These are phyloP conservation scores for Troides helena DNA, from an alignment of 2,888 invertebrate genomes.

Conservation along the genomic window DNA sequence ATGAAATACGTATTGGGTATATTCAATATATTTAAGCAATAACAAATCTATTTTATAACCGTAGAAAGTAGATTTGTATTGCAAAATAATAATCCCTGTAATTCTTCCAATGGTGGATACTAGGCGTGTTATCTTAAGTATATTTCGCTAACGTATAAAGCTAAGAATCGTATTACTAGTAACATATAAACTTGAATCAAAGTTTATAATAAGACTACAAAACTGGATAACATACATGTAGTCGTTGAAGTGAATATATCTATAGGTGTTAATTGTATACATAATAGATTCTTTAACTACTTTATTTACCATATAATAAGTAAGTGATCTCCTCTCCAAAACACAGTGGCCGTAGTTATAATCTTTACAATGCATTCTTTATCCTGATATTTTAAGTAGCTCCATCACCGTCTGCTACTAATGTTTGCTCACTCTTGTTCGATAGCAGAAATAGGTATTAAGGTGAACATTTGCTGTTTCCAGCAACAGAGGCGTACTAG, in stretches of 20 bases:
- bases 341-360: too few relatives aligned
- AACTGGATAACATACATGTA: background rate
- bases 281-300: too few relatives aligned
- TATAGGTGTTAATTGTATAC: too few relatives aligned
- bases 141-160: background rate
- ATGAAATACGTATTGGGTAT: slow-evolving; percentile 16
- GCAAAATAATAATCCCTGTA: background rate
- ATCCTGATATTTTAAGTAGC: too few relatives aligned
- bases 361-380: too few relatives aligned
- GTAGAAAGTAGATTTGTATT: background rate
- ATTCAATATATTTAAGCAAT: slow-evolving; percentile 13
- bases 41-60: slow-evolving; percentile 6
- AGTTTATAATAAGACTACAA: background rate
- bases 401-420: too few relatives aligned
- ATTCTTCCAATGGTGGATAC: background rate
- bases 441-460: too few relatives aligned
- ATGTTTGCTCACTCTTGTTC: too few relatives aligned
- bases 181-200: background rate
- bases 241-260: background rate
- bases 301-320: too few relatives aligned
- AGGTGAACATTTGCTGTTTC: too few relatives aligned
- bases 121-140: background rate
- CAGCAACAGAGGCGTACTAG: too few relatives aligned
- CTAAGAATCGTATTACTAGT: background rate
- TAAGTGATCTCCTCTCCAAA: too few relatives aligned